phyloP scores from a whole-genome alignment of 2,888 invertebrate species.

The Eurytoma californica region DNA sequence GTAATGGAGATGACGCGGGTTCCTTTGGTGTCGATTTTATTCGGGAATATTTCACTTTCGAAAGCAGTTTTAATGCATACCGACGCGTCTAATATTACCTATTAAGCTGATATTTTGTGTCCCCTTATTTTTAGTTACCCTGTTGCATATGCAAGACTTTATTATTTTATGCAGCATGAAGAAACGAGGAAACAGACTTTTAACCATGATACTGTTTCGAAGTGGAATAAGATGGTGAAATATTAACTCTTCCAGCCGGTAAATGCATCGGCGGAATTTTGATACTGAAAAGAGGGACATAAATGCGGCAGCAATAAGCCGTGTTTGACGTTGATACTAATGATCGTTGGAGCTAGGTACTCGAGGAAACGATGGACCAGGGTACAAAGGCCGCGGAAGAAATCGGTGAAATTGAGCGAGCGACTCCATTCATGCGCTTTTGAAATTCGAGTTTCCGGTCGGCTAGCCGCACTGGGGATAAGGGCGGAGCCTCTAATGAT shows the following conservation, averaged over 20 bases:
- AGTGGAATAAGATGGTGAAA: neutral
- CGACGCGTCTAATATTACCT: no score
- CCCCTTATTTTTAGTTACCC: no score
- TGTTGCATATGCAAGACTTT: no score
- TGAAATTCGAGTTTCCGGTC: conserved; percentile 68
- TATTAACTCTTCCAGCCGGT: neutral
- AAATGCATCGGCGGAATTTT: neutral
- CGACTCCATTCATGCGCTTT: conserved; percentile 64
- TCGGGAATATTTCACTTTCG: neutral
- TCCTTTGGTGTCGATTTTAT: neutral
- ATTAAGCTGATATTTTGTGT: neutral
- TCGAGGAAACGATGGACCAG: conserved; percentile 66
- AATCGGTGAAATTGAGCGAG: conserved; percentile 74
- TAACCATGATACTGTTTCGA: no score
- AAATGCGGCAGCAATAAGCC: conserved; percentile 58
- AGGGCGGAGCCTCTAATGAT: conserved; percentile 58
- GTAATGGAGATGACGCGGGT: conserved; percentile 39
- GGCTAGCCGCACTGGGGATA: conserved; percentile 61
- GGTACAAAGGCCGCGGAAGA: conserved; percentile 67
- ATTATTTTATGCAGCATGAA: no score
- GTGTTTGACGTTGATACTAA: conserved; percentile 64
- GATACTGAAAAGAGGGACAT: conserved; percentile 53
- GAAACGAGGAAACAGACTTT: no score
- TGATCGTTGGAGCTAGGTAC: conserved; percentile 63
- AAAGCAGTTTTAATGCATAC: neutral